Conservation (phyloP, 2,113 vertebrate species). For the Pterophyllum scalare region DNA sequence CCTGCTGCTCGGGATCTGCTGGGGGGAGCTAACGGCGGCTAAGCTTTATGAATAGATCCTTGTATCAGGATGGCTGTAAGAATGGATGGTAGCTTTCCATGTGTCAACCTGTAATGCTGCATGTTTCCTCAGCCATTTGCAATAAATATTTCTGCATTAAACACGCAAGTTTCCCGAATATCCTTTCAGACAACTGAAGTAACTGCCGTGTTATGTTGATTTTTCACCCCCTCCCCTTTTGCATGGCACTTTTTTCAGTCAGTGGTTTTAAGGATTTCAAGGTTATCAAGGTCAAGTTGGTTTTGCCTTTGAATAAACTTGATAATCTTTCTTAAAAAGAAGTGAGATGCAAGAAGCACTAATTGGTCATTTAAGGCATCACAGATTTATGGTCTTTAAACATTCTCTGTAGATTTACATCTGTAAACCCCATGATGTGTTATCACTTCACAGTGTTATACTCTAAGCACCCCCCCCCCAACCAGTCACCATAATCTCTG, state of each 20-base stretch:
- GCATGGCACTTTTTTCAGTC: no score
- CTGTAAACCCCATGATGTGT: neutral
- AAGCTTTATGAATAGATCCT: no score
- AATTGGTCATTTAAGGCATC: conserved; percentile 24
- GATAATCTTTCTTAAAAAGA: neutral
- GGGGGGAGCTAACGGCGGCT: no score
- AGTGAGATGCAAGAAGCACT: neutral
- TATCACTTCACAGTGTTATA: neutral
- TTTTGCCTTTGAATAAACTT: neutral
- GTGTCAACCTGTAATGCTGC: no score
- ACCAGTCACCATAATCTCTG: conserved; percentile 1
- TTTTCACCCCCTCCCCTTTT: neutral
- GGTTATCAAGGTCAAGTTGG: neutral
- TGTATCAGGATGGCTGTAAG: no score
- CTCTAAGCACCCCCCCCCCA: neutral
- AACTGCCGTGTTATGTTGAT: fast-evolving
- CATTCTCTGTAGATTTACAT: neutral
- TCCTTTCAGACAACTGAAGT: neutral
- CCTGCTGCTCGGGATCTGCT: no score
- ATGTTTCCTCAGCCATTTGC: neutral
- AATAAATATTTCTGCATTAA: neutral
- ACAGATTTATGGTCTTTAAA: conserved; percentile 24
- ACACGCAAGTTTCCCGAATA: neutral
- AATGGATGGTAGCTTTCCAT: no score
- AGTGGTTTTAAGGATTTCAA: neutral